Conservation (phyloP, 1,140 invertebrate species). For the Galendromus occidentalis region DNA sequence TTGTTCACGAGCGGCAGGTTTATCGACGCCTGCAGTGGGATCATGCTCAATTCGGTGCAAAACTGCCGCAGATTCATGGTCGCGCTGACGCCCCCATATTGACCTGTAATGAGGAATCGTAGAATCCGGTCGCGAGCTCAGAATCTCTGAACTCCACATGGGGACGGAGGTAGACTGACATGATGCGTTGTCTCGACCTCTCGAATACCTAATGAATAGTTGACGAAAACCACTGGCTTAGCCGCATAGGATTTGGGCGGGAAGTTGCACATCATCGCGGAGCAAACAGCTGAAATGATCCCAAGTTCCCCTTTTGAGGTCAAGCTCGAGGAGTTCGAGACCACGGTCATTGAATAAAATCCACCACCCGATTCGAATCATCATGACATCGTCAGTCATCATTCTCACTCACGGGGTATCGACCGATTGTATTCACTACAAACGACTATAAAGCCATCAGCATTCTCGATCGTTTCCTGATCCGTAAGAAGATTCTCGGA, state of each 20-base stretch:
- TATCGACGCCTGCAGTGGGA: background rate
- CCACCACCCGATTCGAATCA: background rate
- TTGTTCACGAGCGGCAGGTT: background rate
- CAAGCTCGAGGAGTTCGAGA: no score
- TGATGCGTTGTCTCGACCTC: no score
- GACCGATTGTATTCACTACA: constrained; percentile 32
- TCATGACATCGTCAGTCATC: no score
- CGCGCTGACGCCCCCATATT: background rate
- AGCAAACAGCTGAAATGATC: constrained; percentile 27
- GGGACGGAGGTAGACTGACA: no score
- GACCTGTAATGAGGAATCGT: no score
- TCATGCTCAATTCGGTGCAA: background rate
- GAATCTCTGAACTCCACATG: no score
- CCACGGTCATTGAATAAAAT: background rate
- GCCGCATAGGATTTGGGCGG: constrained; percentile 25
- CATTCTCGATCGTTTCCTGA: constrained; percentile 25
- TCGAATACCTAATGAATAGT: constrained; percentile 31
- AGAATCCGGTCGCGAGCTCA: no score
- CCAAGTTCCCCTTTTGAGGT: background rate
- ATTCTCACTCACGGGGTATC: constrained; percentile 13
- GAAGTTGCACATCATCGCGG: constrained; percentile 32
- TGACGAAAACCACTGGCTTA: constrained; percentile 31
- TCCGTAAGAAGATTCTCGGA: constrained; percentile 27
- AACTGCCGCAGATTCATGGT: background rate
- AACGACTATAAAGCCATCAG: constrained; percentile 31